Conservation (phyloP, 92 coral and sea anemone species). For the Actinernus sp. region DNA sequence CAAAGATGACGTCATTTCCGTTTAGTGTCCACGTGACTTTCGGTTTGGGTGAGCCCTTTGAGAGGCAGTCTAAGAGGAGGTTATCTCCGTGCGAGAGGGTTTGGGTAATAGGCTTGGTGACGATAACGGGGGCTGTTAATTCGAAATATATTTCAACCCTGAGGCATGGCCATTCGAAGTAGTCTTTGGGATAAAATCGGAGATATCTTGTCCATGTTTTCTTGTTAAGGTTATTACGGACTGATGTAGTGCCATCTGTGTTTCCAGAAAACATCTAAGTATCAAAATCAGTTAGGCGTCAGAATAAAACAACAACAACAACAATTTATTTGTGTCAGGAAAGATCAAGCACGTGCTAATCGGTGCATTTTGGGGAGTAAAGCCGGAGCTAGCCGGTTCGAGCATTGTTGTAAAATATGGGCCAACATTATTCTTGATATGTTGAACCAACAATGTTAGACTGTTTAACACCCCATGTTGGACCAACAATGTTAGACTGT, state of each 20-base stretch:
- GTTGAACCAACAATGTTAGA: too few relatives aligned
- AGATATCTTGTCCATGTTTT: constrained; percentile 41
- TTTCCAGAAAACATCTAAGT: constrained; percentile 71
- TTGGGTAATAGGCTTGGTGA: constrained; percentile 10
- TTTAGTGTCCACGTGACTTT: constrained; percentile 49
- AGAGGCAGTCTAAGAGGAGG: constrained; percentile 24
- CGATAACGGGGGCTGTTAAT: constrained; percentile 22
- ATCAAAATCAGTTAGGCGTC: not conserved
- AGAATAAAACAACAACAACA: not conserved
- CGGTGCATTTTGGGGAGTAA: too few relatives aligned
- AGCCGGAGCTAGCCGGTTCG: too few relatives aligned
- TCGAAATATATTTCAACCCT: constrained; percentile 67
- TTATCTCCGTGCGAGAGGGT: constrained; percentile 16
- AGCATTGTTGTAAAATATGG: too few relatives aligned
- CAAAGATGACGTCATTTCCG: constrained; percentile 42
- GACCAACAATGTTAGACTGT: too few relatives aligned
- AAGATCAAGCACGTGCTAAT: too few relatives aligned
- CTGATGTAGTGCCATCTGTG: constrained; percentile 26
- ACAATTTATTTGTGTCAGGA: too few relatives aligned
- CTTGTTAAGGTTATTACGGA: constrained; percentile 12
- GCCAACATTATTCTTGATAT: too few relatives aligned
- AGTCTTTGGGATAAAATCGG: constrained; percentile 47
- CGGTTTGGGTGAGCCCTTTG: constrained; percentile 55
- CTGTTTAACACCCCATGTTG: too few relatives aligned
- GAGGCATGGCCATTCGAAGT: constrained; percentile 48